Evolutionary conservation across 64 coral and sea anemone genomes (phyloP).

Genomic region (Porites australiensis): DNA sequence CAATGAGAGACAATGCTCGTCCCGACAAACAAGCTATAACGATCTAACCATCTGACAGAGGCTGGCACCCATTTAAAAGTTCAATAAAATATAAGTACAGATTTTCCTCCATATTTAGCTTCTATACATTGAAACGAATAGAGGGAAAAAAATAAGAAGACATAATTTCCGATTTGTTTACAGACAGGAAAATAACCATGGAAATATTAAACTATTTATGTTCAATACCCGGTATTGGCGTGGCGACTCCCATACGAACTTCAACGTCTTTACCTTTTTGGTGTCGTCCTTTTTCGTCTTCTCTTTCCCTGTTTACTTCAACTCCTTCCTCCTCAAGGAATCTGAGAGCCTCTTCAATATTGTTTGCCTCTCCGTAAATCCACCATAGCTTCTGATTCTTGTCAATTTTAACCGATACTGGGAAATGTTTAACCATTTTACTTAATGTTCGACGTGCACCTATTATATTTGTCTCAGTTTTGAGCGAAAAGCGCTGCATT

Average conservation of each 20-base stretch:
- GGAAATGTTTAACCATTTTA: not conserved
- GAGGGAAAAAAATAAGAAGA: too few species aligned
- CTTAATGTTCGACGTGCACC: not conserved
- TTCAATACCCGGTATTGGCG: not conserved
- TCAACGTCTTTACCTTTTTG: not conserved
- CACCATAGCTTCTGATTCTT: constrained; percentile 45
- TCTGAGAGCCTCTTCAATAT: constrained; percentile 3
- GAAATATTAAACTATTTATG: not conserved
- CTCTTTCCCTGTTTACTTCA: not conserved
- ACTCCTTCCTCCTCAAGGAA: not conserved
- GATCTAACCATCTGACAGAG: too few species aligned
- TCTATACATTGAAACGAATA: too few species aligned
- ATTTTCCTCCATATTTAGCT: too few species aligned
- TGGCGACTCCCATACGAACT: not conserved
- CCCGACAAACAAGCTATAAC: too few species aligned
- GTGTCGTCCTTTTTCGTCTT: not conserved
- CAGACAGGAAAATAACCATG: too few species aligned
- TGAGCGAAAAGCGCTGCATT: constrained; percentile 25
- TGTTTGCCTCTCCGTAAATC: not conserved
- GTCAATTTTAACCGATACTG: not conserved
- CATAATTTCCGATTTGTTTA: too few species aligned
- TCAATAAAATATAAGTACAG: too few species aligned
- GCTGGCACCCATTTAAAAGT: too few species aligned
- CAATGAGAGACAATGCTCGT: too few species aligned
- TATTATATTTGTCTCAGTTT: not conserved